These are phyloP conservation scores for Drosophila sulfurigaster DNA, from an alignment of 1,140 invertebrate species.

Conservation along the genomic window DNA sequence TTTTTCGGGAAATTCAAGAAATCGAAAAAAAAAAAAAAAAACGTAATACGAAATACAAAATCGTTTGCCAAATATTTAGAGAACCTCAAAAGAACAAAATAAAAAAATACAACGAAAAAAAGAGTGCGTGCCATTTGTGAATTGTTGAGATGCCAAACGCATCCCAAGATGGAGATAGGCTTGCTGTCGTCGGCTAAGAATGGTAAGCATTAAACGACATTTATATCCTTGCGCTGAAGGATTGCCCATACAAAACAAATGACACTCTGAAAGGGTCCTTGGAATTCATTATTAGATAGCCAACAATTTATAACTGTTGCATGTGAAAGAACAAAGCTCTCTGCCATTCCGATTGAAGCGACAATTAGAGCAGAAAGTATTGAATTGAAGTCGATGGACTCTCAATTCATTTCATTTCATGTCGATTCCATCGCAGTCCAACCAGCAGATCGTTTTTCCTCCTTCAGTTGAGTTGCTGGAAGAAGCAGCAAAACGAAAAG, in stretches of 20 bases:
- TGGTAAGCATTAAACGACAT: conserved; percentile 55
- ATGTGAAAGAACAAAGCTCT: conserved; percentile 29
- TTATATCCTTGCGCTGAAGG: neutral
- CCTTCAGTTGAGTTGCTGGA: neutral
- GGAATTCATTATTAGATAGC: conserved; percentile 71
- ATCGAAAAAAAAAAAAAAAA: conserved; percentile 28
- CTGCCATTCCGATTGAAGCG: neutral
- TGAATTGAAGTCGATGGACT: conserved; percentile 7
- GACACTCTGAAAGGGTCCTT: conserved; percentile 24
- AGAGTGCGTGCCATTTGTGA: conserved; percentile 61
- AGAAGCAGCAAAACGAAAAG: neutral
- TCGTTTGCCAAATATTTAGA: conserved; percentile 76
- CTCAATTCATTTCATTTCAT: neutral
- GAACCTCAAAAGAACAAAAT: conserved; percentile 55
- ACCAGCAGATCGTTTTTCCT: conserved; percentile 1
- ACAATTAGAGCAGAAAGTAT: conserved; percentile 17
- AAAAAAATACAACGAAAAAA: conserved; percentile 29
- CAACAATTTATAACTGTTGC: conserved; percentile 73
- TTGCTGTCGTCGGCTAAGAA: conserved; percentile 40
- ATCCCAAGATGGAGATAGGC: conserved; percentile 11
- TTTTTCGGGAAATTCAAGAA: conserved; percentile 52
- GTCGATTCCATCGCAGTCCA: neutral
- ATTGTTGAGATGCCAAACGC: conserved; percentile 12
- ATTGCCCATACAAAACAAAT: conserved; percentile 29
- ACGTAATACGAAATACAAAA: conserved; percentile 1